Evolutionary conservation across 1,140 invertebrate genomes (phyloP).

Genomic region (Stegodyphus mimosarum): DNA sequence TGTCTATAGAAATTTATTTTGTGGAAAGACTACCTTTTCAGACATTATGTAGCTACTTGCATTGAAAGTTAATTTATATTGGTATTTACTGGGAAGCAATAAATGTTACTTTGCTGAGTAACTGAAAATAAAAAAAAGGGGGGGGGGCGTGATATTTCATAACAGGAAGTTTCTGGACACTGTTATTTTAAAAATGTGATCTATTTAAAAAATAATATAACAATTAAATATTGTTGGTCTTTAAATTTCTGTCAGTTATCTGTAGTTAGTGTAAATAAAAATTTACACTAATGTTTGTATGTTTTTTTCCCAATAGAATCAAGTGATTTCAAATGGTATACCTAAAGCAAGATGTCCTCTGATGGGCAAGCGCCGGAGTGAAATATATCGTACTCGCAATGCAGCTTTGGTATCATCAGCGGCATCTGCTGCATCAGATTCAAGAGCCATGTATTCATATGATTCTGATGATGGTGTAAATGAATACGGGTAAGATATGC

Average conservation of each 20-base stretch:
- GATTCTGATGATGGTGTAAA: slow-evolving; percentile 40
- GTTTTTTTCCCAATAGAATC: too few species aligned
- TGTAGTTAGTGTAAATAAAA: neutral
- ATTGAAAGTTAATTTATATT: too few species aligned
- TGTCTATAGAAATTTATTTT: too few species aligned
- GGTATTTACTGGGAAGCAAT: too few species aligned
- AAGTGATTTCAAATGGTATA: too few species aligned
- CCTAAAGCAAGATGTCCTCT: slow-evolving; percentile 22
- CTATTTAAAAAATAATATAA: neutral
- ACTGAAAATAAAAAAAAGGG: too few species aligned
- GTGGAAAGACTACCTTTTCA: too few species aligned
- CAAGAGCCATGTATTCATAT: neutral
- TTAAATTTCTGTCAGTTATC: neutral
- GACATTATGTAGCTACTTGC: too few species aligned
- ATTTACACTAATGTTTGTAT: too few species aligned
- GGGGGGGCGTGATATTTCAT: too few species aligned
- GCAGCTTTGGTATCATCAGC: slow-evolving; percentile 29
- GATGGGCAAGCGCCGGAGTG: slow-evolving; percentile 19
- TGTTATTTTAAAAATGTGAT: neutral
- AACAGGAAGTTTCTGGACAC: neutral
- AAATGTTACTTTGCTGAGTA: too few species aligned
- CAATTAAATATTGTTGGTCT: neutral
- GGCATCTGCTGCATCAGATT: slow-evolving; percentile 7
- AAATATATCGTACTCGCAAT: slow-evolving; percentile 21
- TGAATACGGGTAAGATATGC: slow-evolving; percentile 29